Conservation (phyloP, 2,888 invertebrate genomes). For the Mongoloraphidia duomilia region DNA sequence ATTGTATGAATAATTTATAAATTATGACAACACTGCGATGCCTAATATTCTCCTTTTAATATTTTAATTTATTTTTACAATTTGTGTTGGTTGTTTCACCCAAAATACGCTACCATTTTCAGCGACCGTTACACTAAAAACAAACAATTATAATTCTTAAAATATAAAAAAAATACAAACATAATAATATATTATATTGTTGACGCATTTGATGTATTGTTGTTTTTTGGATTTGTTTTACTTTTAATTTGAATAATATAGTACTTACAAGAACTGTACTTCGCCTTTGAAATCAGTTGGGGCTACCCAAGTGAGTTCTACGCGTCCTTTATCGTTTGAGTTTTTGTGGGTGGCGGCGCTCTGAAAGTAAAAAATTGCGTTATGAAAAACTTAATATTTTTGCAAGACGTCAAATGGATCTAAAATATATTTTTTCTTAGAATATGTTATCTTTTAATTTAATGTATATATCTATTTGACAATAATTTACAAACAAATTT, state of each 20-base stretch:
- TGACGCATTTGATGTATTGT: too few species aligned
- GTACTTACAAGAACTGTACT: conserved; percentile 45
- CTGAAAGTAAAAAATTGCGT: conserved; percentile 27
- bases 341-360: conserved; percentile 56
- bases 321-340: conserved; percentile 39
- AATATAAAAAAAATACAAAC: conserved; percentile 7
- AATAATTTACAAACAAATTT: too few species aligned
- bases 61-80: conserved; percentile 35
- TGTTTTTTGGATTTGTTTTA: too few species aligned
- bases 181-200: not conserved
- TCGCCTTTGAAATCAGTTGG: conserved; percentile 44
- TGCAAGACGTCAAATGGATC: too few species aligned
- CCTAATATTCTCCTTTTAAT: conserved; percentile 8
- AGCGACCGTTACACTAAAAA: conserved; percentile 51
- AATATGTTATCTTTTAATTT: too few species aligned
- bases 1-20: conserved; percentile 6
- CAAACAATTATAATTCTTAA: conserved; percentile 14
- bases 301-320: conserved; percentile 48
- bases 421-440: too few species aligned
- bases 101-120: conserved; percentile 56
- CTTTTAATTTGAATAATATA: not conserved
- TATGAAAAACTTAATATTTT: too few species aligned
- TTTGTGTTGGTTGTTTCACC: conserved; percentile 49
- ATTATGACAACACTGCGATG: not conserved
- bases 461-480: too few species aligned